phyloP scores from a whole-genome alignment of 1,140 invertebrate species.

The Drosophila orena region DNA sequence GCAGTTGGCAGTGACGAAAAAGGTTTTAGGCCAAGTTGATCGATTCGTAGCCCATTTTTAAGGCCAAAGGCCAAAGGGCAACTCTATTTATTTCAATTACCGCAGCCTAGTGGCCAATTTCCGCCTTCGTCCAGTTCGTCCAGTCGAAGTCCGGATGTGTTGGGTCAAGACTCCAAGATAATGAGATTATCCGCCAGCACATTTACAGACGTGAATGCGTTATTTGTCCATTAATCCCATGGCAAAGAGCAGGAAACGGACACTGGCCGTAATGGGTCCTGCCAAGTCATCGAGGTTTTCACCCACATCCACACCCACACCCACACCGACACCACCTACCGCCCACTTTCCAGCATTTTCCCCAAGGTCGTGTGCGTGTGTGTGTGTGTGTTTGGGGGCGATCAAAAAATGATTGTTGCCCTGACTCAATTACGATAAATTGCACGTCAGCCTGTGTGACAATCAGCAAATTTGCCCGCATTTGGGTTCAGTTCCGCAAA shows the following conservation, averaged over 20 bases:
- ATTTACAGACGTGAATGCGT: slow-evolving; percentile 46
- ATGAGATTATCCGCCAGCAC: slow-evolving; percentile 50
- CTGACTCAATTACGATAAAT: slow-evolving; percentile 53
- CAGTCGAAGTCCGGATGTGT: slow-evolving; percentile 7
- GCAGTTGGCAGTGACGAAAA: slow-evolving; percentile 6
- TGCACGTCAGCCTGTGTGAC: slow-evolving; percentile 47
- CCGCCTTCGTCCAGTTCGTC: slow-evolving; percentile 26
- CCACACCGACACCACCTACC: not conserved
- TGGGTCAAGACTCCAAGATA: slow-evolving; percentile 41
- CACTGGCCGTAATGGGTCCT: slow-evolving; percentile 40
- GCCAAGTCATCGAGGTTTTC: slow-evolving; percentile 25
- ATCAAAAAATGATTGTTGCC: slow-evolving; percentile 48
- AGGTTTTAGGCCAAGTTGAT: slow-evolving; percentile 28
- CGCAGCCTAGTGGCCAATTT: slow-evolving; percentile 40
- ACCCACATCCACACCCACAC: not conserved
- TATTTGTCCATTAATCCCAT: slow-evolving; percentile 49
- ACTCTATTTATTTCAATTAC: slow-evolving; percentile 54
- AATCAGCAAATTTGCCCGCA: slow-evolving; percentile 51
- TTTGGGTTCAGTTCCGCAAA: slow-evolving; percentile 36
- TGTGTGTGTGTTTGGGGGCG: too few species aligned
- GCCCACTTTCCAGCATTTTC: not conserved
- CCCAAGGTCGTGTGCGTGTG: slow-evolving; percentile 28
- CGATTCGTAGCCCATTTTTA: slow-evolving; percentile 16
- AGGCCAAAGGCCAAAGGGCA: slow-evolving; percentile 1
- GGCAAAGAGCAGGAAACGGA: slow-evolving; percentile 30